A percentile compares a stretch with the other conserved stretches of the same genome.
phyloP scores from a whole-genome alignment of 1,140 invertebrate genomes.

The Achroia grisella region DNA sequence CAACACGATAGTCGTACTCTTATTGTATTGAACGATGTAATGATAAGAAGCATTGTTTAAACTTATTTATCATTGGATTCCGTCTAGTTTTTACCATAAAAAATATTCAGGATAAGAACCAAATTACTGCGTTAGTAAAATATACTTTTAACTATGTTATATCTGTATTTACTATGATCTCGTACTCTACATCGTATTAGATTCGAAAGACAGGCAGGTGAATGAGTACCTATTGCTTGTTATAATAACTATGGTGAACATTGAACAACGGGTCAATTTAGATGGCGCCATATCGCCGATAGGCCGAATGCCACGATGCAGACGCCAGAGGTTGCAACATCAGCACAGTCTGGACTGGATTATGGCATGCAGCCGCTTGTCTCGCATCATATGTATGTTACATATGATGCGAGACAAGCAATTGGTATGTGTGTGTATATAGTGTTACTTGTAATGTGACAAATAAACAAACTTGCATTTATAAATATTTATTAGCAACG shows the following conservation, averaged over 20 bases:
- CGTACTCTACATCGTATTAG: too few relatives aligned
- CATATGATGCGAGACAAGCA: not conserved
- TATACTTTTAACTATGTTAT: too few relatives aligned
- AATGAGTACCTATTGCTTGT: not conserved
- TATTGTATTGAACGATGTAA: too few relatives aligned
- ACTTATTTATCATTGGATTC: too few relatives aligned
- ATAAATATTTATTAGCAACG: not conserved
- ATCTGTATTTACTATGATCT: too few relatives aligned
- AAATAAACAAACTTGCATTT: not conserved
- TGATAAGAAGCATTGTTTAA: too few relatives aligned
- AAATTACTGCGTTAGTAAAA: too few relatives aligned
- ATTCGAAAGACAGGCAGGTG: not conserved
- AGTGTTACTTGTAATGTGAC: not conserved
- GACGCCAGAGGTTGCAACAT: conserved; percentile 54
- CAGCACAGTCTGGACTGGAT: conserved; percentile 28
- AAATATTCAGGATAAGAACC: too few relatives aligned
- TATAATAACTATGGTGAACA: not conserved
- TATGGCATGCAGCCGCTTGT: conserved; percentile 29
- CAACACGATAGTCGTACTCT: too few relatives aligned
- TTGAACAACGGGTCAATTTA: conserved; percentile 19
- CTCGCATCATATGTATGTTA: conserved; percentile 18
- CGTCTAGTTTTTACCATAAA: too few relatives aligned
- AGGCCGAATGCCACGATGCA: conserved; percentile 20
- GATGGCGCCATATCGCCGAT: conserved; percentile 37
- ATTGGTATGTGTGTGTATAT: not conserved